A percentile compares a stretch with the other conserved stretches of the same genome.
These are phyloP conservation scores for Thelaira solivaga DNA, from an alignment of 2,888 invertebrate species.

Conservation along the genomic window DNA sequence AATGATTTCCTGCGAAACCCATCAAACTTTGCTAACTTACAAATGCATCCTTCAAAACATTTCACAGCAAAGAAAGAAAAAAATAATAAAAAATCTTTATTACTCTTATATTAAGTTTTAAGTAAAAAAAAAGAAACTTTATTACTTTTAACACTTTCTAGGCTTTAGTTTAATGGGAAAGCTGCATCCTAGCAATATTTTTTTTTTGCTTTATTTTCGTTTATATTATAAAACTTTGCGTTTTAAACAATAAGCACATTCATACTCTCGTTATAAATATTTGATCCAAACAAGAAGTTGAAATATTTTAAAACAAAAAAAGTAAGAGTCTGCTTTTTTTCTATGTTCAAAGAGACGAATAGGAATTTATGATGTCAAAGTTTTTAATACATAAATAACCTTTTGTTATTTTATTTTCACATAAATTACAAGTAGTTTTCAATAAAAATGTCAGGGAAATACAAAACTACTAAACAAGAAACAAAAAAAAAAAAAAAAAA, in stretches of 20 bases:
- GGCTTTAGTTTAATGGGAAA: conserved; percentile 48
- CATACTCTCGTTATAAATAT: conserved; percentile 39
- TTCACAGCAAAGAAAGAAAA: neutral
- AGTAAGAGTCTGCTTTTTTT: conserved; percentile 6
- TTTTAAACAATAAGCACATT: conserved; percentile 35
- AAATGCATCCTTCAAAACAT: conserved; percentile 40
- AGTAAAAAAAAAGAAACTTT: conserved; percentile 37
- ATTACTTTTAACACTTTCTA: conserved; percentile 55
- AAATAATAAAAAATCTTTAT: conserved; percentile 14
- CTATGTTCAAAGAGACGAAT: neutral
- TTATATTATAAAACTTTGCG: conserved; percentile 8
- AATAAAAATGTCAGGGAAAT: conserved; percentile 66
- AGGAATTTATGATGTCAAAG: conserved; percentile 57
- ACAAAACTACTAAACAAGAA: neutral
- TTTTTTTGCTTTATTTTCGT: neutral
- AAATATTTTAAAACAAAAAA: conserved; percentile 9
- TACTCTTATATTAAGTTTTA: neutral
- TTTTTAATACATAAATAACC: conserved; percentile 28
- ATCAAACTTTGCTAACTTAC: conserved; percentile 26
- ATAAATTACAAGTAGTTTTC: conserved; percentile 63
- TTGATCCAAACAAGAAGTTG: conserved; percentile 28
- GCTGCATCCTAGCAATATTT: neutral
- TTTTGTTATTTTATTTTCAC: conserved; percentile 23
- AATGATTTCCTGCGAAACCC: conserved; percentile 23
- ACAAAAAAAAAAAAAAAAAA: too few relatives aligned